Conservation (phyloP, 2,113 vertebrate species). For the Zeus faber region DNA sequence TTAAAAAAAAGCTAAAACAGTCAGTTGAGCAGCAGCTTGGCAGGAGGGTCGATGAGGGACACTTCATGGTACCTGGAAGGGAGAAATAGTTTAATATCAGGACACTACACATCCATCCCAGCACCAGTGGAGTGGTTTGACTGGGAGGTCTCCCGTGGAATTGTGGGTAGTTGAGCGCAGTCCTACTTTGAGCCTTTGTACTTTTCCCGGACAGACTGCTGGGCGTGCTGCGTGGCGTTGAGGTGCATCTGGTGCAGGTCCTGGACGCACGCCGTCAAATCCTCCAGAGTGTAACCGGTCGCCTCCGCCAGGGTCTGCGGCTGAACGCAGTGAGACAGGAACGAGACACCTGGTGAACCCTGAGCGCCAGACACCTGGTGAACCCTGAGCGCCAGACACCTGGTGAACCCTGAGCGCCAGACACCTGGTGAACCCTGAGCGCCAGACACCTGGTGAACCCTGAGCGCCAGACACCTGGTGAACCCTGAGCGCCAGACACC, state of each 20-base stretch:
- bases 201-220: conserved; percentile 94
- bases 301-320: conserved; percentile 77
- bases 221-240: conserved; percentile 83
- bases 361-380: too few relatives aligned
- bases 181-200: conserved; percentile 91
- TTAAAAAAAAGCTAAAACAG: conserved; percentile 11
- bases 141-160: too few relatives aligned
- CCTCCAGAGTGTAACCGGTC: conserved; percentile 85
- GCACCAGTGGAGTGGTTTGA: too few relatives aligned
- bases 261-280: conserved; percentile 85
- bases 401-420: neutral
- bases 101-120: too few relatives aligned
- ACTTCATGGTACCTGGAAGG: conserved; percentile 83
- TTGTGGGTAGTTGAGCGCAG: neutral
- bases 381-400: neutral
- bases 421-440: too few relatives aligned
- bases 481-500: too few relatives aligned
- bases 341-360: neutral
- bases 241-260: conserved; percentile 89
- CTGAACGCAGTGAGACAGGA: conserved; percentile 59
- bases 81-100: too few relatives aligned
- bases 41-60: conserved; percentile 83
- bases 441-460: too few relatives aligned
- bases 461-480: too few relatives aligned
- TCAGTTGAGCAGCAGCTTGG: conserved; percentile 68